Evolutionary conservation across 2,113 vertebrate species (phyloP).

Genomic region (Centropus bengalensis): DNA sequence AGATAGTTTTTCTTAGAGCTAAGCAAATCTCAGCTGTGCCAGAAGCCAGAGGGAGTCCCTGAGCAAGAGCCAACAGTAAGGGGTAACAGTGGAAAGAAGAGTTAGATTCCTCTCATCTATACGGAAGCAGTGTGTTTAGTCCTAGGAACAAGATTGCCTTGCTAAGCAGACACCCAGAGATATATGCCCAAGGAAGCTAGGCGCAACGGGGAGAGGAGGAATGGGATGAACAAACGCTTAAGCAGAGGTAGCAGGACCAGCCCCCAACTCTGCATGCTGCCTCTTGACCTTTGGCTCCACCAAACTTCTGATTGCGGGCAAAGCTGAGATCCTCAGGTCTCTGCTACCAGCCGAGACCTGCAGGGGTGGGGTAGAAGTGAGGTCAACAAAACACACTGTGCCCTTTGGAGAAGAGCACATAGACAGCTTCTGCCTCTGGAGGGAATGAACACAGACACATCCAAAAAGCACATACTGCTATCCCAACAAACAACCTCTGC

Average conservation of each 20-base stretch:
- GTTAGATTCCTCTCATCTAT: not conserved
- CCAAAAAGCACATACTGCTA: conserved; percentile 24
- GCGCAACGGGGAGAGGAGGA: not conserved
- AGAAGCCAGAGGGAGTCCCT: not conserved
- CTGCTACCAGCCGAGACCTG: not conserved
- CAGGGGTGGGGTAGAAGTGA: not conserved
- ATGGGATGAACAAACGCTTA: not conserved
- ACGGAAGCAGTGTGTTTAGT: not conserved
- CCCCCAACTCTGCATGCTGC: not conserved
- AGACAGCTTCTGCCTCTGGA: not conserved
- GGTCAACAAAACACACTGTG: not conserved
- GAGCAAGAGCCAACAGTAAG: not conserved
- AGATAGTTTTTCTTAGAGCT: not conserved
- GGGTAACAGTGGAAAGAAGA: not conserved
- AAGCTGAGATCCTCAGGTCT: not conserved
- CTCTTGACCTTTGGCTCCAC: not conserved
- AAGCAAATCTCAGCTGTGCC: not conserved
- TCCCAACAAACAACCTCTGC: conserved; percentile 26
- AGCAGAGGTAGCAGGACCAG: not conserved
- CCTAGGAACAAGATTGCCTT: not conserved
- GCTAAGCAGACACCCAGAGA: not conserved
- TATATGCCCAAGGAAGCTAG: not conserved
- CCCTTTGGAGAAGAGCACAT: not conserved
- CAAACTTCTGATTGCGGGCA: not conserved
- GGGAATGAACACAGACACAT: not conserved